A percentile compares a stretch with the other conserved stretches of the same genome.
These are phyloP conservation scores for Peromyscus leucopus DNA, from an alignment of 2,113 vertebrate genomes.

Conservation along the genomic window DNA sequence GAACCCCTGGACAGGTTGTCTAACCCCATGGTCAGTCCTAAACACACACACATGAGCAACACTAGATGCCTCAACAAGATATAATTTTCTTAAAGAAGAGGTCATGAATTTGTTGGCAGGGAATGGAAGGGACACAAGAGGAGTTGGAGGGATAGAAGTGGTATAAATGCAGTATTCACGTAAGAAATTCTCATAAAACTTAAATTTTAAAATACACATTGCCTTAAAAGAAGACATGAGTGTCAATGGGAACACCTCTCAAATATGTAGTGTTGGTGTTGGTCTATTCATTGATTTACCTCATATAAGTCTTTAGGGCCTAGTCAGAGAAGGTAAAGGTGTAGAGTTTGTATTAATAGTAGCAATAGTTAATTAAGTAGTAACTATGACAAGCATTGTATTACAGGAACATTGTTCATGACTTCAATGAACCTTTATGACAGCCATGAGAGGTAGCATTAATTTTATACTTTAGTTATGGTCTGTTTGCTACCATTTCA, in stretches of 20 bases:
- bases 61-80: neutral
- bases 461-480: neutral
- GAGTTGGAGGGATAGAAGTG: neutral
- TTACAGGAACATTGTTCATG: neutral
- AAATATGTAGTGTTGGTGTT: neutral
- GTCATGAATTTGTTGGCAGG: neutral
- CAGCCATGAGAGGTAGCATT: neutral
- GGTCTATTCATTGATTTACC: neutral
- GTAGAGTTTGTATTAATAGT: neutral
- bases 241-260: neutral
- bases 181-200: neutral
- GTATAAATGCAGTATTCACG: neutral
- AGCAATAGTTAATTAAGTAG: neutral
- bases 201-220: neutral
- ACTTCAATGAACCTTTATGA: slow-evolving; percentile 8
- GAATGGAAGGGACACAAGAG: neutral
- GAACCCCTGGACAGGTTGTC: neutral
- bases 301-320: neutral
- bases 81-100: neutral
- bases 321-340: neutral
- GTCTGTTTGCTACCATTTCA: neutral
- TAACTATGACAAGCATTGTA: neutral
- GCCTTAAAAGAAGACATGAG: neutral
- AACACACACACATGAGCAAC: neutral
- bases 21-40: too few species aligned